phyloP scores from a whole-genome alignment of 2,797 vertebrate species.

The Hyperoplus immaculatus region DNA sequence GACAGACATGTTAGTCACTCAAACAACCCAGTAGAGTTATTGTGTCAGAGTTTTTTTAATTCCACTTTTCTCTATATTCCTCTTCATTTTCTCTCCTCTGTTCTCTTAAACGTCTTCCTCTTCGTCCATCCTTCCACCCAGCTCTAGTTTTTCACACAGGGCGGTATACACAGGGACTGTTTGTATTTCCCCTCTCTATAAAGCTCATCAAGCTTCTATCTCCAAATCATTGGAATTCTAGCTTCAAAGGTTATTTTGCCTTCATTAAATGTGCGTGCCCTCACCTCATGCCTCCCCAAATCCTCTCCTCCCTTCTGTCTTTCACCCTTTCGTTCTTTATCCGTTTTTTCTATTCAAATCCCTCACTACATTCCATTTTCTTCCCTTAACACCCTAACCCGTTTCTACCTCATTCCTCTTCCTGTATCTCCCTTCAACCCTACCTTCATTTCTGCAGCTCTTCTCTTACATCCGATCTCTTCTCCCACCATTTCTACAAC shows the following conservation, averaged over 20 bases:
- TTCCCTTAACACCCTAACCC: slow-evolving; percentile 4
- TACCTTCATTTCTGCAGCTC: slow-evolving; percentile 47
- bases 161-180: not conserved
- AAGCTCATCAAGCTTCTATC: not conserved
- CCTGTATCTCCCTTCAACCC: slow-evolving; percentile 5
- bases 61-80: slow-evolving; percentile 17
- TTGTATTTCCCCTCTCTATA: not conserved
- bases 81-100: slow-evolving; percentile 3
- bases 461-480: slow-evolving; percentile 8
- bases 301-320: slow-evolving; percentile 27
- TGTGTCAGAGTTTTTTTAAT: slow-evolving; percentile 17
- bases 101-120: not conserved
- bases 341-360: not conserved
- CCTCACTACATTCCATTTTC: slow-evolving; percentile 3
- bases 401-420: not conserved
- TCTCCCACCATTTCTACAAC: slow-evolving; percentile 15
- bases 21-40: slow-evolving; percentile 69
- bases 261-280: slow-evolving; percentile 10
- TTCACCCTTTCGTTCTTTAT: slow-evolving; percentile 8
- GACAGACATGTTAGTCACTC: slow-evolving; percentile 68
- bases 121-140: not conserved
- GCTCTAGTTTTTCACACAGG: not conserved
- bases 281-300: not conserved
- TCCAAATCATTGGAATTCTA: not conserved
- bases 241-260: not conserved